A percentile compares a stretch with the other conserved stretches of the same genome.
phyloP scores from a whole-genome alignment of 1,140 invertebrate genomes.

The Phortica variegata region DNA sequence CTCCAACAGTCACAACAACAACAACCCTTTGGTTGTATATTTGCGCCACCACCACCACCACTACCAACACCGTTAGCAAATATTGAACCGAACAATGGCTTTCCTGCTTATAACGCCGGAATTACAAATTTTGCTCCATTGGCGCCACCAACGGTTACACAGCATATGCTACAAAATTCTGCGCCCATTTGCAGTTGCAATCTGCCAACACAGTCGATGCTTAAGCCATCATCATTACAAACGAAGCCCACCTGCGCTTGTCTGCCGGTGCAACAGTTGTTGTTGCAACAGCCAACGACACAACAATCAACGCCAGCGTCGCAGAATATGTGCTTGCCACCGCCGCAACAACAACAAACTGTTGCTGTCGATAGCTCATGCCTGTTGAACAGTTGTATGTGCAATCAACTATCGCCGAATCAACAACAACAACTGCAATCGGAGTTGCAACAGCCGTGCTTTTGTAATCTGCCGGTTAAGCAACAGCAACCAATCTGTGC shows the following conservation, averaged over 20 bases:
- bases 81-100: background rate
- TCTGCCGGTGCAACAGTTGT: background rate
- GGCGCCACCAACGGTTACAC: no score
- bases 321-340: no score
- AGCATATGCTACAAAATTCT: background rate
- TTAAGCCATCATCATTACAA: background rate
- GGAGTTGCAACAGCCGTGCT: no score
- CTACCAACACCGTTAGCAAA: background rate
- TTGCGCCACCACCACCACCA: background rate
- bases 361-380: no score
- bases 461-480: no score
- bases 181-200: background rate
- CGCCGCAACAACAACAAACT: no score
- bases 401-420: no score
- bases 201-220: background rate
- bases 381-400: no score
- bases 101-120: background rate
- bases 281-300: background rate
- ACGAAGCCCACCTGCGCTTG: background rate
- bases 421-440: no score
- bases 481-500: no score
- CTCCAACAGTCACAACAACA: slow-evolving; percentile 6
- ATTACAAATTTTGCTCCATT: no score
- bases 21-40: slow-evolving; percentile 1
- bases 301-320: no score